Percentiles rank a stretch among this genome's conserved stretches.
Evolutionary conservation across 1,140 invertebrate species (phyloP).

Genomic region (Panagrolaimus sp.): DNA sequence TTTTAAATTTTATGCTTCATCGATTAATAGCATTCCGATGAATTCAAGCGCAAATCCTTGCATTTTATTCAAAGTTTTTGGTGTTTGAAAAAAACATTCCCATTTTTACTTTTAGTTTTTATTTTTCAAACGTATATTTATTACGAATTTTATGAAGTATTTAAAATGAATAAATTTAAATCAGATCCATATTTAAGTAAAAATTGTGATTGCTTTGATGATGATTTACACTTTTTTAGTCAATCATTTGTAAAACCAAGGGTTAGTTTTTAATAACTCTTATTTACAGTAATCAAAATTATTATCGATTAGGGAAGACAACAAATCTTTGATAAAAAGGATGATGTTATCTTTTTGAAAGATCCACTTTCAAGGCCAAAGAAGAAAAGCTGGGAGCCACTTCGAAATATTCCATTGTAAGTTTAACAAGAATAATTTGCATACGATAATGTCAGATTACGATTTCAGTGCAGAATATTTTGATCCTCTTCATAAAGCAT

Average conservation of each 20-base stretch:
- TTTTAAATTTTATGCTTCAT: too few relatives aligned
- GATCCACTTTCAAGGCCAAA: constrained; percentile 16
- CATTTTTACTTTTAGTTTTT: too few relatives aligned
- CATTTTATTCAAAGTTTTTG: too few relatives aligned
- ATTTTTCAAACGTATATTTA: too few relatives aligned
- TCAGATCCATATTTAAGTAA: background rate
- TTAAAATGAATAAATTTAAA: too few relatives aligned
- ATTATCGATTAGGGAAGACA: constrained; percentile 9
- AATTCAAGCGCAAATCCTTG: too few relatives aligned
- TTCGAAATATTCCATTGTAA: constrained; percentile 12
- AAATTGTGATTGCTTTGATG: constrained; percentile 30
- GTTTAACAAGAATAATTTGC: background rate
- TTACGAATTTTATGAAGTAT: too few relatives aligned
- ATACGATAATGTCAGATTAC: background rate
- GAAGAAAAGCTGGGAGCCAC: constrained; percentile 22
- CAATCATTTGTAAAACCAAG: constrained; percentile 17
- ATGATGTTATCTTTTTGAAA: constrained; percentile 27
- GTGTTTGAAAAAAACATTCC: too few relatives aligned
- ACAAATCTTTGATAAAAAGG: constrained; percentile 29
- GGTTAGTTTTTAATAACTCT: constrained; percentile 13
- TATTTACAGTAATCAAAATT: too few relatives aligned
- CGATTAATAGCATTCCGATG: too few relatives aligned
- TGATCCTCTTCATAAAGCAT: constrained; percentile 37
- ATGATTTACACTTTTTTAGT: constrained; percentile 27
- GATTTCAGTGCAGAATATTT: constrained; percentile 31